Evolutionary conservation across 1,140 invertebrate species (phyloP).

Genomic region (Rhizoglyphus robini): DNA sequence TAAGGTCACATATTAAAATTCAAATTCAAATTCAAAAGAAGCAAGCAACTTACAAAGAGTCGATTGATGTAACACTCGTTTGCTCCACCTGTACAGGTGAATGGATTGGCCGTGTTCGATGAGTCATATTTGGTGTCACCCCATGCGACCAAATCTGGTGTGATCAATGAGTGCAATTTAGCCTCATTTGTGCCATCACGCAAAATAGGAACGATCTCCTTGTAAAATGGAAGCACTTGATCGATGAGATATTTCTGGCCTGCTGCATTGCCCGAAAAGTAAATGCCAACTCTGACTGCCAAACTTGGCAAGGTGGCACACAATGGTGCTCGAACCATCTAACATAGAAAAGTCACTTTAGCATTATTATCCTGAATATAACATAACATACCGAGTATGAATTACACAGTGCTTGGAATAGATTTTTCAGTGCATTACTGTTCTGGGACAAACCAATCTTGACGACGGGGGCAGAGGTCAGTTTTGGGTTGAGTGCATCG

Average conservation of each 20-base stretch:
- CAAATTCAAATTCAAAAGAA: no score
- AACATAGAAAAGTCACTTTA: background rate
- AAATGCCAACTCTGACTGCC: background rate
- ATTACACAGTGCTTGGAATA: background rate
- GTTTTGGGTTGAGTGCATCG: background rate
- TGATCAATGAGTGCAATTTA: background rate
- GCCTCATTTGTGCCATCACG: background rate
- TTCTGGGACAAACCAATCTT: background rate
- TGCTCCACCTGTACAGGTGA: conserved; percentile 1
- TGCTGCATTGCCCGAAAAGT: no score
- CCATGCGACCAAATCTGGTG: background rate
- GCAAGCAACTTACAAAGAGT: conserved; percentile 6
- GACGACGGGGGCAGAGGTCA: background rate
- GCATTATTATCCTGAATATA: background rate
- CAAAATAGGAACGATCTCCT: background rate
- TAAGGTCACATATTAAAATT: no score
- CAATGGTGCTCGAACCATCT: background rate
- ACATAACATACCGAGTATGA: conserved; percentile 7
- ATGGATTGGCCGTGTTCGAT: no score
- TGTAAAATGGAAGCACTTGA: conserved; percentile 8
- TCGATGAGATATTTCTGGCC: no score
- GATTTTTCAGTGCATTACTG: no score
- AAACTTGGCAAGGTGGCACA: background rate
- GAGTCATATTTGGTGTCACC: conserved; percentile 17
- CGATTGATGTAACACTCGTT: no score